phyloP scores from a whole-genome alignment of 2,888 invertebrate species.

The Anthophora plumipes region DNA sequence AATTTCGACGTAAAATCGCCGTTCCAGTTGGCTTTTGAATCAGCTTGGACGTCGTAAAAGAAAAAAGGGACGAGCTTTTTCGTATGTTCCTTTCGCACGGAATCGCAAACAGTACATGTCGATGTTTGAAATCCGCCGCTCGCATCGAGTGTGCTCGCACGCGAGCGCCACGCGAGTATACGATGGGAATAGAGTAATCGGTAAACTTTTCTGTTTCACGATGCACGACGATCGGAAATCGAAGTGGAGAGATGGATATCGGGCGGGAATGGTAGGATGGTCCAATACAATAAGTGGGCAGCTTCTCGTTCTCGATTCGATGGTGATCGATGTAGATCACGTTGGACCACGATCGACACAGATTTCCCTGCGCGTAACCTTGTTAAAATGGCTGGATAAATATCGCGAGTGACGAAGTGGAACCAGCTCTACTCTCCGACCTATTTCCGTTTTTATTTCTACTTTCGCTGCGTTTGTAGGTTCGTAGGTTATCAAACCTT shows the following conservation, averaged over 20 bases:
- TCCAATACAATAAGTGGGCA: background rate
- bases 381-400: conserved; percentile 15
- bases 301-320: conserved; percentile 21
- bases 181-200: conserved; percentile 27
- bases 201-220: conserved; percentile 22
- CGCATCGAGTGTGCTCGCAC: conserved; percentile 13
- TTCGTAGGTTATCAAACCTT: no score
- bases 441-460: conserved; percentile 36
- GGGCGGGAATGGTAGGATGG: conserved; percentile 8
- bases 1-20: background rate
- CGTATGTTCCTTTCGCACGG: background rate
- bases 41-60: background rate
- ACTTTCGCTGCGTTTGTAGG: no score
- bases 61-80: background rate
- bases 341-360: background rate
- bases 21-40: background rate
- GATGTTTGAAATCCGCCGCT: conserved; percentile 10
- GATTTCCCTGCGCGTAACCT: conserved; percentile 30
- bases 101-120: conserved; percentile 7
- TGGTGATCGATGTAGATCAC: conserved; percentile 24
- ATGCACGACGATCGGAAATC: conserved; percentile 20
- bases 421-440: conserved; percentile 13
- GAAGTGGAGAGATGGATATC: conserved; percentile 9
- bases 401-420: conserved; percentile 20
- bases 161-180: background rate